These are phyloP conservation scores for Cryptomyrus ogoouensis DNA, from an alignment of 2,113 vertebrate genomes.

Conservation along the genomic window DNA sequence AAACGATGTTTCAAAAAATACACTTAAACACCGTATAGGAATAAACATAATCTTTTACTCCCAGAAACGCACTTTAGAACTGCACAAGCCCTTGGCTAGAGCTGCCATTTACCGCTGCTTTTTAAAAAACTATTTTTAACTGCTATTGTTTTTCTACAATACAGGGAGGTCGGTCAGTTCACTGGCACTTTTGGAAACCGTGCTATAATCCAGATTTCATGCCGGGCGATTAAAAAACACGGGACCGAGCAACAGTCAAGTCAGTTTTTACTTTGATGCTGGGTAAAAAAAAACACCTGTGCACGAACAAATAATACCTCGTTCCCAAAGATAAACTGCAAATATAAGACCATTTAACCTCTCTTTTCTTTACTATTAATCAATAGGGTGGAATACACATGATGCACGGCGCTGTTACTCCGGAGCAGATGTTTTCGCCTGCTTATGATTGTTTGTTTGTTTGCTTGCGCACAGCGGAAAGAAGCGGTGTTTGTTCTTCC, in stretches of 20 bases:
- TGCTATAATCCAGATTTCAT: background rate
- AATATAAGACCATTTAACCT: background rate
- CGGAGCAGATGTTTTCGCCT: background rate
- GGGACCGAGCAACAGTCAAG: too few species aligned
- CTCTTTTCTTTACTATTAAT: background rate
- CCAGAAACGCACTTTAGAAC: background rate
- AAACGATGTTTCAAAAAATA: background rate
- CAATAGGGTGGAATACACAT: background rate
- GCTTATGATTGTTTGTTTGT: conserved; percentile 5
- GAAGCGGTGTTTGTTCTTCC: conserved; percentile 13
- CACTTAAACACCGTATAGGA: background rate
- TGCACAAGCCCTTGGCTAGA: background rate
- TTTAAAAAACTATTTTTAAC: background rate
- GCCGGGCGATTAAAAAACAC: background rate
- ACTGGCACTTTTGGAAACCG: background rate
- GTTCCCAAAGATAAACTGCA: background rate
- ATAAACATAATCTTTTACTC: background rate
- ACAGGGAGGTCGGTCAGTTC: background rate
- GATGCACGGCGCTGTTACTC: background rate
- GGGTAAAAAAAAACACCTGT: background rate
- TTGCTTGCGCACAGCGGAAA: conserved; percentile 7
- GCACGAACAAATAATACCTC: background rate
- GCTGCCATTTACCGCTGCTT: background rate
- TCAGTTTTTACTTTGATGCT: background rate
- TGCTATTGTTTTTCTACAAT: background rate